Evolutionary conservation across 2,888 invertebrate genomes (phyloP).

Genomic region (Hydraecia micacea): DNA sequence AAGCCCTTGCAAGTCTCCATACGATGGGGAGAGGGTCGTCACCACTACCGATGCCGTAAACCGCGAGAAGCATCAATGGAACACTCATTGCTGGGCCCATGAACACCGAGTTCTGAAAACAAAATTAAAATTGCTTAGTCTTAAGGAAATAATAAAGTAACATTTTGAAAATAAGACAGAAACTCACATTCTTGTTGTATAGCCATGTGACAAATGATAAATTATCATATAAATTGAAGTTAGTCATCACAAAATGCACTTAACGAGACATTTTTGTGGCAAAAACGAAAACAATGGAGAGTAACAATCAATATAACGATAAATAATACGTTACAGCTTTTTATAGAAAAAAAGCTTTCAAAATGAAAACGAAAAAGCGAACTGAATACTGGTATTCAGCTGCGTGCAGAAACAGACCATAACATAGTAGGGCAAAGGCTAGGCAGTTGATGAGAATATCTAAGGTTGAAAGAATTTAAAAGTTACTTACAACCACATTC

Average conservation of each 20-base stretch:
- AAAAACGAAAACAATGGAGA: background rate
- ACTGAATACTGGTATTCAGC: too few relatives aligned
- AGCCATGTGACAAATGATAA: background rate
- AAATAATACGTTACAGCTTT: background rate
- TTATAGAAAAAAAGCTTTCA: background rate
- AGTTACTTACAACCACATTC: conserved; percentile 93
- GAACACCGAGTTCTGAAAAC: conserved; percentile 95
- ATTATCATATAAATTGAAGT: background rate
- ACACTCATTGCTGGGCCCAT: conserved; percentile 96
- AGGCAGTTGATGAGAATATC: background rate
- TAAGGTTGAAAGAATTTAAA: background rate
- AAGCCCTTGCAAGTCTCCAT: conserved; percentile 94
- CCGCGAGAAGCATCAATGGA: conserved; percentile 96
- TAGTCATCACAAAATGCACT: background rate
- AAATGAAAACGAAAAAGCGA: background rate
- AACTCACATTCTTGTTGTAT: background rate
- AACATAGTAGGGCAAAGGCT: background rate
- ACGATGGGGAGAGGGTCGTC: conserved; percentile 92
- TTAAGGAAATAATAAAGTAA: background rate
- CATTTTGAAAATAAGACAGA: background rate
- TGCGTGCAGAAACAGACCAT: too few relatives aligned
- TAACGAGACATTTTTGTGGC: background rate
- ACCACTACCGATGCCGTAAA: conserved; percentile 96
- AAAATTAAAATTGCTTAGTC: background rate
- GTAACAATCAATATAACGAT: background rate